Evolutionary conservation across 2,113 vertebrate genomes (phyloP), one percentile per base, ranked within the genome.

Genomic region (Pao palembangensis): DNA sequence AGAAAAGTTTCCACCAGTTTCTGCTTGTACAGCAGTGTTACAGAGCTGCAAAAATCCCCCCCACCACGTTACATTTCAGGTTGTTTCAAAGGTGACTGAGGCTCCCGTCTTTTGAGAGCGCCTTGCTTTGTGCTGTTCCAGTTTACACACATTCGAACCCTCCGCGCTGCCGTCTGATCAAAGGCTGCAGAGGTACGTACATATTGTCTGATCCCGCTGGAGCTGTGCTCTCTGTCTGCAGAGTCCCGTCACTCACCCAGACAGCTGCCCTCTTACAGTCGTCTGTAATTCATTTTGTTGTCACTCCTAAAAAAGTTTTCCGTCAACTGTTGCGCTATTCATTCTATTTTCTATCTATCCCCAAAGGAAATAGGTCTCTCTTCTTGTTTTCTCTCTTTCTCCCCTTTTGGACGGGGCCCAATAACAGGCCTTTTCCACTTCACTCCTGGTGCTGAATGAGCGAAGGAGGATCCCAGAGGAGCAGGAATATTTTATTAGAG

Each of bases 401-500:
- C 12, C 60, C 4, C 56, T 60, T 63, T 75, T 79, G 79, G 75
- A 75, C 55, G 14, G 53, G 60, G 79, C 73, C 83, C 76, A 81
- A 84, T 81, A 79, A 79, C 75, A 44, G 79, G 69, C 76, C 58
- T 78, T 82, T 82, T 79, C 78, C 74, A 69, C 76, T 72, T 74
- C 67, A 58, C 72, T 69, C 80, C 65, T 66, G 78, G 63, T 85
- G 81, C 86, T 81, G 86, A 87, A 83, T 62, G 78, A 81, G 83
- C 85, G 80, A 73, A 84, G 78, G 76, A 80, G 72, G 56, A 74
- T 83, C 85, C 87, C 85, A 82, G 63, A 82, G 82, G 81, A 88
- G 67, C 79, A 43, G 76, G 84, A 85, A 85, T 86, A 88, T 88
- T 88, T 88, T 82, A 88, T 89, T 78, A 86, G 75, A 82, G 82